These are phyloP conservation scores for Drosophila aldrichi DNA, from an alignment of 2,888 invertebrate genomes.

Conservation along the genomic window DNA sequence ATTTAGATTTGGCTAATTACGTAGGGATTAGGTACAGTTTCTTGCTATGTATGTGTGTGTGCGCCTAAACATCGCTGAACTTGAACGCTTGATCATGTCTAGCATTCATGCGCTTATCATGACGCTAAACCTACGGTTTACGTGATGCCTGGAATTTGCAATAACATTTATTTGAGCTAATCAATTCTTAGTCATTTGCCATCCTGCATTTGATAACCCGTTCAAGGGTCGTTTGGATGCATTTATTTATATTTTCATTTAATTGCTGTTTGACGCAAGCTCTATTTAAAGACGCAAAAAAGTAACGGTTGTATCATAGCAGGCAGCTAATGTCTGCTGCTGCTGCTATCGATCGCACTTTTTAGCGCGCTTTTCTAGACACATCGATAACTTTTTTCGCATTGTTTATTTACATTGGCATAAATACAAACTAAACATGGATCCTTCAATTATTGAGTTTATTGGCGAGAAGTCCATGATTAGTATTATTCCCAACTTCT, in stretches of 20 bases:
- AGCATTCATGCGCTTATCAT: slow-evolving; percentile 72
- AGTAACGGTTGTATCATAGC: slow-evolving; percentile 40
- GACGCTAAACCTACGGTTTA: slow-evolving; percentile 44
- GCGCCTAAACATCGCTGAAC: slow-evolving; percentile 50
- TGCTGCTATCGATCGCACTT: slow-evolving; percentile 10
- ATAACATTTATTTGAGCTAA: slow-evolving; percentile 37
- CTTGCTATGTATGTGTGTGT: background rate
- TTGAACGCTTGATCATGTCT: slow-evolving; percentile 71
- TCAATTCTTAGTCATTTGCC: slow-evolving; percentile 42
- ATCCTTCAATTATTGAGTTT: slow-evolving; percentile 95
- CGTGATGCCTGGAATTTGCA: slow-evolving; percentile 63
- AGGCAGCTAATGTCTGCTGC: slow-evolving; percentile 11
- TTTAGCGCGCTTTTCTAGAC: slow-evolving; percentile 16
- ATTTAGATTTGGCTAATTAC: slow-evolving; percentile 50
- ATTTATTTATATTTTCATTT: slow-evolving; percentile 20
- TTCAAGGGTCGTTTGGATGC: slow-evolving; percentile 20
- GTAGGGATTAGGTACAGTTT: slow-evolving; percentile 48
- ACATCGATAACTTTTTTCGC: slow-evolving; percentile 34
- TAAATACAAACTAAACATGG: slow-evolving; percentile 86
- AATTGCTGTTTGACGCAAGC: slow-evolving; percentile 33
- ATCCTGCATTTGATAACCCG: slow-evolving; percentile 41
- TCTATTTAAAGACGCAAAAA: slow-evolving; percentile 21
- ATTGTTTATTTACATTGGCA: slow-evolving; percentile 27
- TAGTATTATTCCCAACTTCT: slow-evolving; percentile 95
- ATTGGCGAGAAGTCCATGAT: slow-evolving; percentile 94